These are phyloP conservation scores for Adelphocoris suturalis DNA, from an alignment of 2,888 invertebrate genomes.

Conservation along the genomic window DNA sequence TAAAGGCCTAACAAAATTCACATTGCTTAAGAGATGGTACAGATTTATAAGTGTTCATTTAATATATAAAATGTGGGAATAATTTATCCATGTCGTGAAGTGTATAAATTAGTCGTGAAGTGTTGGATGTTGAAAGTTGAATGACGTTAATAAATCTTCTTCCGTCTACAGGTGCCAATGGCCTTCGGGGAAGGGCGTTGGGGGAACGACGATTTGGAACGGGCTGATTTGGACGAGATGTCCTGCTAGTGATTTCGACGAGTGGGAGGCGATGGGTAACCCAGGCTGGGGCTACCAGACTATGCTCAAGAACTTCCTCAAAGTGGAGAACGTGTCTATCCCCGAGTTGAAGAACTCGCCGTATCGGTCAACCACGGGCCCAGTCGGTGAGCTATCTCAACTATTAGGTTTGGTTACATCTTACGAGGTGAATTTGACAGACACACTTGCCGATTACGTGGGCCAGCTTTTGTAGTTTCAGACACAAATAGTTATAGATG, in stretches of 20 bases:
- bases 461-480: too few species aligned
- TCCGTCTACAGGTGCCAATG: slow-evolving; percentile 82
- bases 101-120: too few species aligned
- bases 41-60: too few species aligned
- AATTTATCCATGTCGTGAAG: too few species aligned
- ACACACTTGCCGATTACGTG: too few species aligned
- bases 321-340: slow-evolving; percentile 75
- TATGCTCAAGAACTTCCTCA: slow-evolving; percentile 76
- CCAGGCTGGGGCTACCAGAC: slow-evolving; percentile 76
- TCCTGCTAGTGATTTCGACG: slow-evolving; percentile 78
- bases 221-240: slow-evolving; percentile 79
- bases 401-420: too few species aligned
- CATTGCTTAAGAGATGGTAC: too few species aligned
- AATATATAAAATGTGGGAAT: too few species aligned
- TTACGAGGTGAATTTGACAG: too few species aligned
- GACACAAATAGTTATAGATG: too few species aligned
- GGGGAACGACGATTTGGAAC: slow-evolving; percentile 79
- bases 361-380: slow-evolving; percentile 85
- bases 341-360: slow-evolving; percentile 75
- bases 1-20: too few species aligned
- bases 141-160: not conserved
- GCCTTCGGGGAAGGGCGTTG: slow-evolving; percentile 88
- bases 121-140: too few species aligned
- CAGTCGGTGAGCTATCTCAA: slow-evolving; percentile 81
- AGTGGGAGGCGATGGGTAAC: slow-evolving; percentile 77